A percentile compares a stretch with the other conserved stretches of the same genome.
Evolutionary conservation across 2,113 vertebrate genomes (phyloP).

Genomic region (Lynx canadensis): DNA sequence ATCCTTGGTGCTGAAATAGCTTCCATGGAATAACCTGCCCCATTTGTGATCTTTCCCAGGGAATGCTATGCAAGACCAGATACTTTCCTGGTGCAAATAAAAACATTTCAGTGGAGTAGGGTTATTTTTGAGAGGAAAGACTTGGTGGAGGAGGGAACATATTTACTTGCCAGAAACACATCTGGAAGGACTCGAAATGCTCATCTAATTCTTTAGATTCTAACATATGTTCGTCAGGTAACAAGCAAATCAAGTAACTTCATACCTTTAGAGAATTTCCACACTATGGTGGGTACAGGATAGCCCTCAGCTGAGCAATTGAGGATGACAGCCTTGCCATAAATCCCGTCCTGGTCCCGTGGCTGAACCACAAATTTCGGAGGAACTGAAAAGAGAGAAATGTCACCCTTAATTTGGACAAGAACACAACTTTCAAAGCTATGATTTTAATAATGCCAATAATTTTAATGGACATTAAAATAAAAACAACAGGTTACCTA

Average conservation of each 20-base stretch:
- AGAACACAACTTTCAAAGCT: not conserved
- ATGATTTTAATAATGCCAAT: not conserved
- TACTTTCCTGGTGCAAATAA: not conserved
- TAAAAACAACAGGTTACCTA: not conserved
- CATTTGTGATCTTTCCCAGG: not conserved
- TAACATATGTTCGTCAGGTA: rapidly evolving
- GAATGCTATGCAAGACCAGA: not conserved
- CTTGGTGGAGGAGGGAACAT: rapidly evolving
- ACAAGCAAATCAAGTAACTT: not conserved
- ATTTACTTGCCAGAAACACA: not conserved
- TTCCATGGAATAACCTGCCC: no score
- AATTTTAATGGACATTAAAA: not conserved
- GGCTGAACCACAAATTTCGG: slow-evolving; percentile 99
- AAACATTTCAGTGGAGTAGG: not conserved
- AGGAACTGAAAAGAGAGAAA: slow-evolving; percentile 89
- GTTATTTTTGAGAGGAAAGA: rapidly evolving
- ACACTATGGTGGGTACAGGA: slow-evolving; percentile 97
- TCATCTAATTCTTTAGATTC: not conserved
- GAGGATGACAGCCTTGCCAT: slow-evolving; percentile 97
- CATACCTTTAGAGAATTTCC: slow-evolving; percentile 99
- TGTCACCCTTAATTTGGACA: not conserved
- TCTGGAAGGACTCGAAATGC: not conserved
- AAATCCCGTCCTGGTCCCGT: slow-evolving; percentile 97
- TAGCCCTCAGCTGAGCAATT: slow-evolving; percentile 99
- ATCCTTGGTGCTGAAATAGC: not conserved